phyloP scores from a whole-genome alignment of 2,797 vertebrate species.

The Myotis vivesi region DNA sequence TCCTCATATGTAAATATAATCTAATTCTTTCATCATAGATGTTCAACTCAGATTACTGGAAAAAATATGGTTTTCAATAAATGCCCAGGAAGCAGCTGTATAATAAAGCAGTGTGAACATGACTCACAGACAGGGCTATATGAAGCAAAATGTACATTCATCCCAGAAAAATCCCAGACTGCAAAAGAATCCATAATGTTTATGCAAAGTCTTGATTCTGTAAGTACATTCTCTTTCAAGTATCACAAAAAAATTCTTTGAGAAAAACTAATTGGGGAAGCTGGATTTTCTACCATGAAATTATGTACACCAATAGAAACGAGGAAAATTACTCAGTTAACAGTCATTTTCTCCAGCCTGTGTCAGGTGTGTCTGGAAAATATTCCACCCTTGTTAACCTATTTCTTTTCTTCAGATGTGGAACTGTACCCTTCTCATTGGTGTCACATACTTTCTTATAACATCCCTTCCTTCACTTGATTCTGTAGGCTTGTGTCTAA shows the following conservation, averaged over 20 bases:
- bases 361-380: neutral
- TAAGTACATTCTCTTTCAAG: slow-evolving; percentile 76
- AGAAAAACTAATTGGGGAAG: neutral
- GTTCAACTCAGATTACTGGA: slow-evolving; percentile 77
- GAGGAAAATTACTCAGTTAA: neutral
- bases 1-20: neutral
- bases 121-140: slow-evolving; percentile 72
- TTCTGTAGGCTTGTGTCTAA: neutral
- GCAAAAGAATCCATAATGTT: slow-evolving; percentile 84
- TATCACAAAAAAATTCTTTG: neutral
- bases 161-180: slow-evolving; percentile 76
- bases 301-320: neutral
- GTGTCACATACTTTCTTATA: neutral
- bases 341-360: neutral
- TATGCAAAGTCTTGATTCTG: slow-evolving; percentile 77
- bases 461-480: neutral
- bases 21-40: slow-evolving; percentile 75
- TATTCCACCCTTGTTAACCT: neutral
- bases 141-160: slow-evolving; percentile 81
- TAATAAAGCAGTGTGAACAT: slow-evolving; percentile 46
- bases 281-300: slow-evolving; percentile 11
- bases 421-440: neutral
- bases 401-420: neutral
- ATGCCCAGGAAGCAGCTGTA: slow-evolving; percentile 44
- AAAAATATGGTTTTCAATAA: slow-evolving; percentile 54